A percentile compares a stretch with the other conserved stretches of the same genome.
Conservation (phyloP, 2,888 invertebrate genomes). For the Aquatica leii region DNA sequence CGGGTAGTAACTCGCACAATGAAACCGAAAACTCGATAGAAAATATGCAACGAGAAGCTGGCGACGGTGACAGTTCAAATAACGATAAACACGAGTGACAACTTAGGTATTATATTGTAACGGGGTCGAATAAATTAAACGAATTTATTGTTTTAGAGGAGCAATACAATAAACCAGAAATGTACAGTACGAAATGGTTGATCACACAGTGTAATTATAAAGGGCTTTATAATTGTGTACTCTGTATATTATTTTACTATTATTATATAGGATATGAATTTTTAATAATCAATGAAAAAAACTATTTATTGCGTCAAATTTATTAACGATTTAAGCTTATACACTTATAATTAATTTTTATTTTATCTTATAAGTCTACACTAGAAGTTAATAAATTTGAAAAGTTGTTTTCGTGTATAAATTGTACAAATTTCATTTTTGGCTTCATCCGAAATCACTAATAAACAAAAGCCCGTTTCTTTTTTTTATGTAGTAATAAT, state of each 20-base stretch:
- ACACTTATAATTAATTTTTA: not conserved
- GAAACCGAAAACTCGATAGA: slow-evolving; percentile 51
- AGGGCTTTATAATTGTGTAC: not conserved
- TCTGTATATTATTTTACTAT: slow-evolving; percentile 1
- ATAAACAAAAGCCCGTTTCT: not conserved
- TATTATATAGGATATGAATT: slow-evolving; percentile 6
- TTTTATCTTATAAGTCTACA: too few relatives aligned
- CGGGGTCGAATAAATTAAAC: too few relatives aligned
- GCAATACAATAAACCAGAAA: too few relatives aligned
- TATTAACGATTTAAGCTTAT: not conserved
- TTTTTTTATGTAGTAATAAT: not conserved
- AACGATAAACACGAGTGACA: slow-evolving; percentile 51
- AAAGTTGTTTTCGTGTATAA: slow-evolving; percentile 6
- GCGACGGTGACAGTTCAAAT: slow-evolving; percentile 60
- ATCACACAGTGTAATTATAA: not conserved
- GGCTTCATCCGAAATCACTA: not conserved
- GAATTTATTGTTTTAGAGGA: too few relatives aligned
- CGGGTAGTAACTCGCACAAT: not conserved
- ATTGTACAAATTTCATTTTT: slow-evolving; percentile 7
- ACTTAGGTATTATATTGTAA: too few relatives aligned
- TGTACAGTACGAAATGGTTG: slow-evolving; percentile 14
- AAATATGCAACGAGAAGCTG: slow-evolving; percentile 66
- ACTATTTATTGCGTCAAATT: not conserved
- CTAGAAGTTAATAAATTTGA: not conserved
- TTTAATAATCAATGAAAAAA: slow-evolving; percentile 4